phyloP scores from a whole-genome alignment of 1,140 invertebrate genomes.

The Zaprionus kolodkinae region DNA sequence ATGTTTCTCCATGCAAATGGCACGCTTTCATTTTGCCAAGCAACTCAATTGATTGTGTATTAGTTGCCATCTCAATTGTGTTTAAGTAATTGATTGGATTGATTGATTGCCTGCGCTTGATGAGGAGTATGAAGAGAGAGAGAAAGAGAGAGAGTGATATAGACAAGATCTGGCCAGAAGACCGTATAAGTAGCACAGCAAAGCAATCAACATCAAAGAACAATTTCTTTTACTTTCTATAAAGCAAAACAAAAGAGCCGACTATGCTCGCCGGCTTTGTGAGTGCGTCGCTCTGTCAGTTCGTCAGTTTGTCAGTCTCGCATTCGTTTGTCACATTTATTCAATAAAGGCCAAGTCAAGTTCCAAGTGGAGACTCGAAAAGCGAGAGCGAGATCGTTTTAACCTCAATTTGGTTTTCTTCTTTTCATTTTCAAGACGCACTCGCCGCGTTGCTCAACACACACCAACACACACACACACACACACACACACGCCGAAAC shows the following conservation, averaged over 20 bases:
- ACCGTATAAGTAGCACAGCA: constrained; percentile 64
- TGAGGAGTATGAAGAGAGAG: constrained; percentile 31
- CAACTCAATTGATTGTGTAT: constrained; percentile 52
- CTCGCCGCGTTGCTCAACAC: constrained; percentile 67
- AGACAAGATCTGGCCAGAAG: constrained; percentile 29
- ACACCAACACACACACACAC: constrained; percentile 45
- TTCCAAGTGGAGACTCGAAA: constrained; percentile 60
- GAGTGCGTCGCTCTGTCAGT: constrained; percentile 37
- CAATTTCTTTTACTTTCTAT: constrained; percentile 83
- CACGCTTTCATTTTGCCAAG: constrained; percentile 70
- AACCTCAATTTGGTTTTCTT: constrained; percentile 65
- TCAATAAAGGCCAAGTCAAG: constrained; percentile 76
- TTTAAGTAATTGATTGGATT: constrained; percentile 72
- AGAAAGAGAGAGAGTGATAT: constrained; percentile 4
- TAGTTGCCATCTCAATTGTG: constrained; percentile 51
- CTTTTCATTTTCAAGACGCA: constrained; percentile 61
- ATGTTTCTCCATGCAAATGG: constrained; percentile 33
- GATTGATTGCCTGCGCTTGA: constrained; percentile 43
- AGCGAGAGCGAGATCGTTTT: constrained; percentile 69
- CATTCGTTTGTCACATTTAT: constrained; percentile 78
- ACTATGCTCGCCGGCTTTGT: constrained; percentile 40
- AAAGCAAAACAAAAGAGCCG: constrained; percentile 67
- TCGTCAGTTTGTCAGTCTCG: constrained; percentile 54
- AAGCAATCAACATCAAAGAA: constrained; percentile 57
- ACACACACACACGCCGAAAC: constrained; percentile 45